Base-by-base conservation (phyloP, 2,888 invertebrate genomes). In the Cyclophora punctaria region DNA sequence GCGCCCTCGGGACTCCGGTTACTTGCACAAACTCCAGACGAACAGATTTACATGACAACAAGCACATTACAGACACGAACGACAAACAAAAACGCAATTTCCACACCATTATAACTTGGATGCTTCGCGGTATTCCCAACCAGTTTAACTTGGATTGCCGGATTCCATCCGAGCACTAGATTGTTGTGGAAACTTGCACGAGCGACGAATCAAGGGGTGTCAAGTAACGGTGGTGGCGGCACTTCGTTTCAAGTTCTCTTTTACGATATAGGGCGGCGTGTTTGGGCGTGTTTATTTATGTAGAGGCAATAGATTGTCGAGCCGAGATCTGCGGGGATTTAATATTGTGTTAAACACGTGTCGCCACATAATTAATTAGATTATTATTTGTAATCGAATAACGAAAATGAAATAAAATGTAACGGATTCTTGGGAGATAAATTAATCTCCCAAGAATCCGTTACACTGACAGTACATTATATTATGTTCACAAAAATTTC, bases 21-120 rank as follows among this genome's bases (percentile, higher is more conserved):
- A 37, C 37, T 37, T 37, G 37, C 5, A 37, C 37, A 37, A 37
- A 37, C 37, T 37, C 37, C 37, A 37, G 5, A 37, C 37, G 71
- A 71, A 66, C 64, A 63, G 66, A 74, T 75, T 71, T 73, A 69
- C 71, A 69, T 70, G 66, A 62, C 62, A 70, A 71, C 70, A 63
- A 63, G 69, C 62, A 72, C 75, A 78, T 77, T 73, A 62, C 67
- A 67, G 74, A 74, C 72, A 72, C 70, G 67, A 60, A 64, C 63
- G 60, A 69, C 70, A 73, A 80, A 79, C 79, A 78, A 79, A 80
- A 80, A 79, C 77, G 73, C 76, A 77, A 80, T 81, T 79, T 80
- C 71, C 78, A 75, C 79, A 68, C 77, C 79, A 78, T 80, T 80
- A 80, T 78, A 81, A 80, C 71, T 78, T 78, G 71, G 61, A 75